A percentile compares a stretch with the other conserved stretches of the same genome.
Conservation (phyloP, 2,113 vertebrate species). For the Tragulus kanchil region DNA sequence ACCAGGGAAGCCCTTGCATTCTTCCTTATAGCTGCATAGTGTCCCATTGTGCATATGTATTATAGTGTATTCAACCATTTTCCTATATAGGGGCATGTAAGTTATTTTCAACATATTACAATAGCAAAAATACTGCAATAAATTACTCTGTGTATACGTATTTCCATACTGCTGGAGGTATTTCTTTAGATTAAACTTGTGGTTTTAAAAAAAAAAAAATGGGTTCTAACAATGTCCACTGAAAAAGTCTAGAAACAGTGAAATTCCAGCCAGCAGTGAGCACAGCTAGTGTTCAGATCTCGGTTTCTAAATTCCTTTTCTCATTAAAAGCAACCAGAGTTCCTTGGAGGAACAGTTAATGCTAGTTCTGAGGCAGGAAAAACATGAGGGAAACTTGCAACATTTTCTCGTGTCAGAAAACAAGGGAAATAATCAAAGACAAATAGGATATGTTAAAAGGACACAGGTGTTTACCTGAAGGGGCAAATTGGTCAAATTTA, state of each 20-base stretch:
- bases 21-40: neutral
- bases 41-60: neutral
- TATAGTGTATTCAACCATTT: neutral
- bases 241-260: neutral
- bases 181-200: constrained; percentile 10
- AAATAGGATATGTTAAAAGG: constrained; percentile 3
- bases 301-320: constrained; percentile 51
- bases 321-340: neutral
- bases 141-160: neutral
- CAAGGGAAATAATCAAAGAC: constrained; percentile 3
- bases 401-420: constrained; percentile 48
- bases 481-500: neutral
- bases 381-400: constrained; percentile 36
- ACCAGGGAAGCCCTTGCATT: neutral
- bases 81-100: neutral
- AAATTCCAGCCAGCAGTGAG: neutral
- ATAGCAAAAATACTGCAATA: neutral
- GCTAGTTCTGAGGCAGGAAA: constrained; percentile 17
- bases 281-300: neutral
- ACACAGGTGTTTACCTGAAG: neutral
- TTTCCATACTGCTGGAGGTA: neutral
- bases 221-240: neutral
- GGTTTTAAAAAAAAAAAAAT: neutral
- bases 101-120: constrained; percentile 15
- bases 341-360: neutral